Evolutionary conservation across 2,113 vertebrate species (phyloP), one percentile per base, ranked within the genome.

Genomic region (Tragelaphus buxtoni): DNA sequence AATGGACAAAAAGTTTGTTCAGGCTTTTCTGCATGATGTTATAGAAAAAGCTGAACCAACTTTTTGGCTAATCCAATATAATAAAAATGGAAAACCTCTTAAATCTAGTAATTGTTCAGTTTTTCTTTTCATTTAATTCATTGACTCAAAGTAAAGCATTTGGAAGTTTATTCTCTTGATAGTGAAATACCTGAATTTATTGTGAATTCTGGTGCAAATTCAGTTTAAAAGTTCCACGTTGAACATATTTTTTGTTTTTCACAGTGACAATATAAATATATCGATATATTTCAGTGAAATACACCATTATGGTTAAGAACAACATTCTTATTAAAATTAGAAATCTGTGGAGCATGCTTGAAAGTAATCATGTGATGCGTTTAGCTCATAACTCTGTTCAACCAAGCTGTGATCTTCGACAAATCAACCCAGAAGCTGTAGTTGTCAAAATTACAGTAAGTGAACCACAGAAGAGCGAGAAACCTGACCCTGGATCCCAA

Each of bases 401-500:
- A 76, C 32, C 32, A 35, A 82, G 26, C 72, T 22, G 61, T 30
- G 39, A 51, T 22, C 51, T 24, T 11, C 55, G 13, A 56, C 39
- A 13, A 11, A 65, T 58, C 72, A 55, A 35, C 89, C 42, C 22
- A 60, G 42, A 88, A 72, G 35, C 11, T 4, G 16, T 5, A 7
- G 53, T 28, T 85, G 58, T 51, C 80, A 93, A 51, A 58, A 83
- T 17, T 42, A 76, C 32, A 9, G 4, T 2, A 17, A 51, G 9
- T 9, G 42, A 88, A 72, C 72, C 45, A 55, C n/a, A 35, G 5
- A 61, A 47, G 18, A 2, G 35, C 18, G 28, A 35, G 28, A 45
- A 35, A 65, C 28, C 9, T 32, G 47, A 35, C 0, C 0, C 0
- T 10, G 28, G n/a, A 4, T 2, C 9, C 3, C 42, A 17, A 7